These are phyloP conservation scores for Listrodromus nycthemerus DNA, from an alignment of 2,888 invertebrate genomes.

Conservation along the genomic window DNA sequence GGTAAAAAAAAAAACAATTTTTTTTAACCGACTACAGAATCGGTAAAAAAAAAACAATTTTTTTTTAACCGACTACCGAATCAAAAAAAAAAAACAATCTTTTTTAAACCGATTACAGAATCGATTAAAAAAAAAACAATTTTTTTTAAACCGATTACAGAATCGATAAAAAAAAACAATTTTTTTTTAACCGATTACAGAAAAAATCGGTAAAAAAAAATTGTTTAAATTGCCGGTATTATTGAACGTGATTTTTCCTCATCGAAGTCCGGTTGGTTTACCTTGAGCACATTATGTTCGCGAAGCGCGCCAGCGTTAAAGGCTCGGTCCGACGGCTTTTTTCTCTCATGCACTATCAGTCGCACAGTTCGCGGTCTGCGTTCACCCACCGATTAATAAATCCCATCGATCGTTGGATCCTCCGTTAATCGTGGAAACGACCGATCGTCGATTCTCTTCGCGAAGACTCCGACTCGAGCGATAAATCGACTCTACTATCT, in stretches of 20 bases:
- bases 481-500: neutral
- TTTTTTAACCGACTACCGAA: too few relatives aligned
- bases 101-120: too few relatives aligned
- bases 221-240: neutral
- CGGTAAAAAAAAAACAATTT: too few relatives aligned
- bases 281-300: constrained; percentile 46
- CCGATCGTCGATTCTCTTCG: neutral
- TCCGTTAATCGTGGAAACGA: constrained; percentile 4
- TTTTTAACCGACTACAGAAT: too few relatives aligned
- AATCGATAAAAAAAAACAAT: too few relatives aligned
- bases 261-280: constrained; percentile 16
- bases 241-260: neutral
- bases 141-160: too few relatives aligned
- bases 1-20: too few relatives aligned
- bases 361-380: neutral
- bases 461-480: constrained; percentile 1
- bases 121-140: too few relatives aligned
- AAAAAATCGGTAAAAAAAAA: neutral
- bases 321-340: neutral
- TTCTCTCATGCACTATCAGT: neutral
- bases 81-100: too few relatives aligned
- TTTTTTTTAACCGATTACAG: neutral
- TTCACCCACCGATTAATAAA: neutral
- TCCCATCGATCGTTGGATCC: neutral
- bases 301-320: constrained; percentile 8